Evolutionary conservation across 1,140 invertebrate species (phyloP).

Genomic region (Planococcus citri): DNA sequence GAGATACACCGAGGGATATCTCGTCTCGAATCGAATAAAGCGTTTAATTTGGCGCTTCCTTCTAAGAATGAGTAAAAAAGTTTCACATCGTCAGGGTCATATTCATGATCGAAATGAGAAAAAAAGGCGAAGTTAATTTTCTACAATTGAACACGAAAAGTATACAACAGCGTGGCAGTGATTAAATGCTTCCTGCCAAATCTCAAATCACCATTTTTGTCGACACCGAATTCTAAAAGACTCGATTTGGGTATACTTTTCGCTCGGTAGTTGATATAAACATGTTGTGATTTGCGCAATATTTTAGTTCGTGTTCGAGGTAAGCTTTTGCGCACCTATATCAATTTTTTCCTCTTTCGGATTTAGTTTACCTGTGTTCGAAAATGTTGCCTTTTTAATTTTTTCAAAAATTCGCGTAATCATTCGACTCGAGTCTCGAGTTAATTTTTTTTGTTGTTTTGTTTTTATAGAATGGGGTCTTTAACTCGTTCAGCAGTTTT

Average conservation of each 20-base stretch:
- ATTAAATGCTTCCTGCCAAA: not conserved
- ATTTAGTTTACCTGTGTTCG: too few species aligned
- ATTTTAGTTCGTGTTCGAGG: too few species aligned
- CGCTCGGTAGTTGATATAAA: not conserved
- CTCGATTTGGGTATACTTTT: not conserved
- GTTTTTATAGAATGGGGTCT: not conserved
- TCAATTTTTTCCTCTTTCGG: too few species aligned
- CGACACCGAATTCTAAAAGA: not conserved
- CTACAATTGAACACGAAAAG: not conserved
- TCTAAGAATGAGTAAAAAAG: not conserved
- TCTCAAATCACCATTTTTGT: not conserved
- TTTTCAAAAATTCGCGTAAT: too few species aligned
- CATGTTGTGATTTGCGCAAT: not conserved
- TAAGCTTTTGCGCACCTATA: not conserved
- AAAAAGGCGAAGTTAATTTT: not conserved
- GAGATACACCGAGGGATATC: not conserved
- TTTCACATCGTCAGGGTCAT: slow-evolving; percentile 5
- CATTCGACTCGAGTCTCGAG: too few species aligned
- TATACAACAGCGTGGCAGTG: not conserved
- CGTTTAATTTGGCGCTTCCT: slow-evolving; percentile 2
- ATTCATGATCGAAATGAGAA: not conserved
- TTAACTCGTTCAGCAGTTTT: not conserved
- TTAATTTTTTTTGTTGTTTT: too few species aligned
- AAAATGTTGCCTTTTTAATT: too few species aligned
- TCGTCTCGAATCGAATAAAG: not conserved